phyloP scores from a whole-genome alignment of 2,888 invertebrate genomes.

The Nymphalis urticae region DNA sequence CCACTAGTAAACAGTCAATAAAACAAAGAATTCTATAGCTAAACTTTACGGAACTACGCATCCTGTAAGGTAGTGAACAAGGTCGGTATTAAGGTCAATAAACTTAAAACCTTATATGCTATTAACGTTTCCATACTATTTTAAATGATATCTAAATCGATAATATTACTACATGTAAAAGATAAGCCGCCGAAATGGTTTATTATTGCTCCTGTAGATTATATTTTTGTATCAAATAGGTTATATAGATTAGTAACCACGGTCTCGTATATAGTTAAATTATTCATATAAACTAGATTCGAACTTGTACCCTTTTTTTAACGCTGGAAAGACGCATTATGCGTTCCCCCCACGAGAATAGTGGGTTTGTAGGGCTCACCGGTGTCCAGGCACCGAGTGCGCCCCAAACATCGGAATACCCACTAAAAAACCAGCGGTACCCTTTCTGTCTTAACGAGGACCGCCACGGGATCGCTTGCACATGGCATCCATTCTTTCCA shows the following conservation, averaged over 20 bases:
- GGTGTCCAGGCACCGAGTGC: too few relatives aligned
- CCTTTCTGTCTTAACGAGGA: too few relatives aligned
- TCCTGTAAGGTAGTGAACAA: constrained; percentile 13
- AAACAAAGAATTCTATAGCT: not conserved
- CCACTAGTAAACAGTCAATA: not conserved
- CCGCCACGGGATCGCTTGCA: too few relatives aligned
- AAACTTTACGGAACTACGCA: not conserved
- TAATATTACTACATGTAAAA: constrained; percentile 1
- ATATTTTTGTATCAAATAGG: constrained; percentile 4
- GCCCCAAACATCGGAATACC: too few relatives aligned
- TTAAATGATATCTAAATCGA: constrained; percentile 11
- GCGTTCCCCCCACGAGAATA: too few relatives aligned
- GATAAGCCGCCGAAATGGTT: constrained; percentile 1
- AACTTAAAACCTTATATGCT: constrained; percentile 22
- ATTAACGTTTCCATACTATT: constrained; percentile 8
- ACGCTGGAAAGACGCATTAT: too few relatives aligned
- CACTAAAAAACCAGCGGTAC: too few relatives aligned
- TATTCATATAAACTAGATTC: too few relatives aligned
- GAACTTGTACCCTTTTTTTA: too few relatives aligned
- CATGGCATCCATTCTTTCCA: too few relatives aligned
- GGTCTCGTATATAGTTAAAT: too few relatives aligned
- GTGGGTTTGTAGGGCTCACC: too few relatives aligned
- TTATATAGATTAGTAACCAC: not conserved
- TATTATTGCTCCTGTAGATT: not conserved
- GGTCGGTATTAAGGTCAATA: constrained; percentile 29